Evolutionary conservation across 1,140 invertebrate species (phyloP).

Genomic region (Drosophila carrolli): DNA sequence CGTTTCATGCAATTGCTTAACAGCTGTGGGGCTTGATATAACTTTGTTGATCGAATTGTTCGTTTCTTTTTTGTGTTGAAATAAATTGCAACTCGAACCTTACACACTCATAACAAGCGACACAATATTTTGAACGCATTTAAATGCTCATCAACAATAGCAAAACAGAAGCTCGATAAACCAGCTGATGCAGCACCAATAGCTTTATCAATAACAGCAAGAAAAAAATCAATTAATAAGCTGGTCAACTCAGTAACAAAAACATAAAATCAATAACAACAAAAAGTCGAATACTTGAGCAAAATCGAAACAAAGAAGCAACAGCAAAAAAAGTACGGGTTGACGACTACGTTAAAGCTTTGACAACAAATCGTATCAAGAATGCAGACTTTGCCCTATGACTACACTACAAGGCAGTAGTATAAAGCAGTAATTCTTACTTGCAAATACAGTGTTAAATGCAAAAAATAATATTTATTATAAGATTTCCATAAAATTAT

Average conservation of each 20-base stretch:
- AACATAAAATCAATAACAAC: conserved; percentile 31
- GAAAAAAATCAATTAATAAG: conserved; percentile 32
- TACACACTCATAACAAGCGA: conserved; percentile 1
- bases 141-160: conserved; percentile 56
- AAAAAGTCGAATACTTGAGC: conserved; percentile 42
- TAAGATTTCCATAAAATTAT: too few relatives aligned
- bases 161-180: conserved; percentile 65
- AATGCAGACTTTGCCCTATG: conserved; percentile 78
- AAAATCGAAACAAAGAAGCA: conserved; percentile 44
- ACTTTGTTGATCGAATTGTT: conserved; percentile 14
- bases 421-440: conserved; percentile 8
- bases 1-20: not conserved
- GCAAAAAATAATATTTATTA: not conserved
- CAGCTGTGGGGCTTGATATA: not conserved
- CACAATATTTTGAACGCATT: conserved; percentile 60
- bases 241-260: conserved; percentile 52
- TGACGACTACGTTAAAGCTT: conserved; percentile 23
- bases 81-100: not conserved
- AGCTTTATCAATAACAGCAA: conserved; percentile 40
- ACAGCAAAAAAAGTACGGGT: conserved; percentile 14
- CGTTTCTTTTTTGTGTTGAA: not conserved
- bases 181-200: conserved; percentile 35
- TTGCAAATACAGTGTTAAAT: not conserved
- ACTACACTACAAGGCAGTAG: conserved; percentile 56
- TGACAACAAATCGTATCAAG: conserved; percentile 70